Base-by-base conservation (phyloP, 2,113 vertebrate genomes). In the Gambusia affinis region DNA sequence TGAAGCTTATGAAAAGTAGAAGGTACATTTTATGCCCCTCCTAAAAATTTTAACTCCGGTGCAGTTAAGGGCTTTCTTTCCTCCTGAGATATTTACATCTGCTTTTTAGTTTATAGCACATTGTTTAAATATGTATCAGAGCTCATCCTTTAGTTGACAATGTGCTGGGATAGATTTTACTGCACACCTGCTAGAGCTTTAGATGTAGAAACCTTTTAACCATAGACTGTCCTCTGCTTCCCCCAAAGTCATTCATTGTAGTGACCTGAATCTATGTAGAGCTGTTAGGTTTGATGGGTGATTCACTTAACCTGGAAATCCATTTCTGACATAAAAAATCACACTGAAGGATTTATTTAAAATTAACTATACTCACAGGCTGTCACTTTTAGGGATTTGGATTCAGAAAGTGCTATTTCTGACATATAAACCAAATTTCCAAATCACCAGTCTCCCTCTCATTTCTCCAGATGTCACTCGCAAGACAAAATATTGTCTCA, bases 51-150 rank as follows among this genome's bases (percentile, higher is more conserved):
- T 11, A 62, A 15, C 33, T 63, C 19, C 29, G 33, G 19, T 19
- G 61, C 28, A 42, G 67, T 76, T 67, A 44, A 30, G 35, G 22
- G 19, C 57, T 14, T 70, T 67, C 27, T 54, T 60, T 77, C 47
- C 69, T 62, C 44, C 44, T 22, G 22, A 19, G 30, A 80, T 70
- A 61, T 85, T 88, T 82, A 35, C 71, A 19, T 73, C 80, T 83
- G 73, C 66, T 44, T 47, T 61, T 76, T 39, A 61, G 4, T 37
- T 77, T 42, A 17, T 22, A 64, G 71, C 24, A 61, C n/a, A 19
- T 68, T 51, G 4, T 35, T 79, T 64, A 28, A 67, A 63, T 30
- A 71, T 69, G 22, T 61, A 39, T 65, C 73, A 75, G 17, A 75
- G 42, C 44, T 76, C 10, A 70, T 87, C 67, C 19, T 69, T 24